Evolutionary conservation across 1,140 invertebrate species (phyloP).

Genomic region (Musca vetustissima): DNA sequence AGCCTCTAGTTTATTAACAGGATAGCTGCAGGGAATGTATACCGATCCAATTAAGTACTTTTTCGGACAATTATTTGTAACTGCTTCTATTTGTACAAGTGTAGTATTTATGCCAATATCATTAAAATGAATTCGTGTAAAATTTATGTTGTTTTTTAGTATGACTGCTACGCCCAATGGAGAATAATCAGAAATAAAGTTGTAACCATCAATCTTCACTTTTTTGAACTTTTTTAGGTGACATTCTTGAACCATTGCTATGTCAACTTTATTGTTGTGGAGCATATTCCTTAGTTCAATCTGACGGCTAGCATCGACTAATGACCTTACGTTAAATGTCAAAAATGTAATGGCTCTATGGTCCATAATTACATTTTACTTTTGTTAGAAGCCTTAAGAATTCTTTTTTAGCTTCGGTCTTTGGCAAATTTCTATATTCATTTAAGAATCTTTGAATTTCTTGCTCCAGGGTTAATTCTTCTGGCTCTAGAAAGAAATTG

Average conservation of each 20-base stretch:
- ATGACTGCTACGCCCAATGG: not conserved
- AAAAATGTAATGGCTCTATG: not conserved
- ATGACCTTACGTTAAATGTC: not conserved
- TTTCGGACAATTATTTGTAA: not conserved
- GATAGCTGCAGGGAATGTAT: no score
- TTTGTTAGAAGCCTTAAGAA: not conserved
- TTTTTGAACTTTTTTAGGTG: not conserved
- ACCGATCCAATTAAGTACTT: not conserved
- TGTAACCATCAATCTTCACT: not conserved
- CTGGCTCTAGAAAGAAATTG: no score
- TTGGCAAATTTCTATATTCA: not conserved
- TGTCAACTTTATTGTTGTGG: not conserved
- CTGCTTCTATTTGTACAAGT: not conserved
- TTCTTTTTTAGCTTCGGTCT: not conserved
- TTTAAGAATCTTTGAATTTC: no score
- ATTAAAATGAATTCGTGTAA: not conserved
- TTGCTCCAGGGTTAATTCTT: no score
- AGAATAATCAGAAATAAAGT: not conserved
- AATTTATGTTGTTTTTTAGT: not conserved
- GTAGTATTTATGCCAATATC: not conserved
- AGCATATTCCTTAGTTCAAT: not conserved
- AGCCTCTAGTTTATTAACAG: not conserved
- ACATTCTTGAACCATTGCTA: not conserved
- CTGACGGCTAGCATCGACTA: not conserved
- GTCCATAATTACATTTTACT: not conserved